These are phyloP conservation scores for Lasioglossum leucozonium DNA, from an alignment of 2,888 invertebrate genomes.

Conservation along the genomic window DNA sequence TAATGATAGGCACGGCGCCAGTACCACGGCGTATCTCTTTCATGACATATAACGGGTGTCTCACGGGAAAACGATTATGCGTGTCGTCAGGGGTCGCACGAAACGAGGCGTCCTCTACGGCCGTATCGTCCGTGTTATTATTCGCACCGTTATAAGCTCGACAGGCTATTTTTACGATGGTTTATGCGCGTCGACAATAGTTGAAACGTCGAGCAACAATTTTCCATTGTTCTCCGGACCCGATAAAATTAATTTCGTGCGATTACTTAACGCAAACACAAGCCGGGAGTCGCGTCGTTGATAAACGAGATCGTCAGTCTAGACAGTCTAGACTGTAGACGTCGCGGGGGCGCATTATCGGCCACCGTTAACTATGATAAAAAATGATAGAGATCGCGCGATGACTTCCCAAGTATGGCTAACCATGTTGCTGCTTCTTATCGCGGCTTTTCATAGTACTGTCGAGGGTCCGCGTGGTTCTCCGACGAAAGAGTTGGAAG, in stretches of 20 bases:
- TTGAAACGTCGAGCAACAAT: conserved; percentile 20
- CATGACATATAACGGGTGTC: conserved; percentile 64
- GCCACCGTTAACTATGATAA: conserved; percentile 32
- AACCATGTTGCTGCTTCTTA: conserved; percentile 31
- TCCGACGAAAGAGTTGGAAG: conserved; percentile 71
- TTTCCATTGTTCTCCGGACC: conserved; percentile 34
- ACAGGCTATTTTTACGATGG: conserved; percentile 17
- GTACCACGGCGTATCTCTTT: conserved; percentile 71
- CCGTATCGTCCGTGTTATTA: conserved; percentile 3
- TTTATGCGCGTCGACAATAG: conserved; percentile 14
- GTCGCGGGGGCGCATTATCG: conserved; percentile 16
- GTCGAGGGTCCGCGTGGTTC: conserved; percentile 46
- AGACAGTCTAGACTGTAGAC: conserved; percentile 10
- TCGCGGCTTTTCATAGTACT: conserved; percentile 46
- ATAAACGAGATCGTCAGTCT: conserved; percentile 1
- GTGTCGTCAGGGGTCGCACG: conserved; percentile 22
- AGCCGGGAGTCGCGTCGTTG: not conserved
- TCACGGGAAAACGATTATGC: not conserved
- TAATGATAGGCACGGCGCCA: conserved; percentile 82
- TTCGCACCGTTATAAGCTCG: conserved; percentile 27
- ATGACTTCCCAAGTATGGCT: conserved; percentile 16
- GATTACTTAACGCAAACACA: not conserved
- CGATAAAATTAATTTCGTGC: conserved; percentile 26
- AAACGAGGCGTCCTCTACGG: not conserved
- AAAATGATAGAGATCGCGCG: conserved; percentile 33